phyloP scores from a whole-genome alignment of 2,888 invertebrate genomes.

The Hydrotaea cyrtoneurina region DNA sequence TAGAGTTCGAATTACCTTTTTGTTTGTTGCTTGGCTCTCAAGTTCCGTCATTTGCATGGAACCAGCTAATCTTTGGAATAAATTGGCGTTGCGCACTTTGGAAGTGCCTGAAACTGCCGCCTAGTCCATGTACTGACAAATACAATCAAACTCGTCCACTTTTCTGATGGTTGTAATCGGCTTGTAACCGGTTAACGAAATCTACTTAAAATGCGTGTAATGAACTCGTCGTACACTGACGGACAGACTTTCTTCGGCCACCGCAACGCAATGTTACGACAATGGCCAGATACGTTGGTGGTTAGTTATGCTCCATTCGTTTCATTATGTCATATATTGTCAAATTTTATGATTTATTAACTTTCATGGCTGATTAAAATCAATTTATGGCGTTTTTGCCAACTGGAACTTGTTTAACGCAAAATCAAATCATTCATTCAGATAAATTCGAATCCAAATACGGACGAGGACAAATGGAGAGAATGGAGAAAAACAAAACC shows the following conservation, averaged over 20 bases:
- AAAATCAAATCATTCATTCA: slow-evolving; percentile 20
- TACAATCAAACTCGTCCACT: no score
- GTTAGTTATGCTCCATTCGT: not conserved
- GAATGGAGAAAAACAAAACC: slow-evolving; percentile 11
- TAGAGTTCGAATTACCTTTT: no score
- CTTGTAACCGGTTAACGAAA: no score
- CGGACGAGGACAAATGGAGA: not conserved
- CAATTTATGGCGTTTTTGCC: slow-evolving; percentile 22
- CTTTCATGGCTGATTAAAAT: slow-evolving; percentile 39
- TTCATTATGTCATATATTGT: slow-evolving; percentile 40
- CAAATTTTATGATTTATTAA: slow-evolving; percentile 38
- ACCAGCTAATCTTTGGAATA: no score
- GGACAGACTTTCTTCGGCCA: not conserved
- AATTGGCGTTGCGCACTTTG: no score
- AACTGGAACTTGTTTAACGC: slow-evolving; percentile 21
- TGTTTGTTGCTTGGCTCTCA: no score
- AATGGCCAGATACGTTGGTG: not conserved
- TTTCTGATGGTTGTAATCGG: not conserved
- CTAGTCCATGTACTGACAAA: no score
- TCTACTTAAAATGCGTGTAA: not conserved
- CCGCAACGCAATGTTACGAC: not conserved
- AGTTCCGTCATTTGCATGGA: no score
- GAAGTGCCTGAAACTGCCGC: no score
- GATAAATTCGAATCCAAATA: not conserved
- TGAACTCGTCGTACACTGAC: not conserved